A percentile compares a stretch with the other conserved stretches of the same genome.
Evolutionary conservation across 2,113 vertebrate genomes (phyloP).

Genomic region (Mandrillus leucophaeus): DNA sequence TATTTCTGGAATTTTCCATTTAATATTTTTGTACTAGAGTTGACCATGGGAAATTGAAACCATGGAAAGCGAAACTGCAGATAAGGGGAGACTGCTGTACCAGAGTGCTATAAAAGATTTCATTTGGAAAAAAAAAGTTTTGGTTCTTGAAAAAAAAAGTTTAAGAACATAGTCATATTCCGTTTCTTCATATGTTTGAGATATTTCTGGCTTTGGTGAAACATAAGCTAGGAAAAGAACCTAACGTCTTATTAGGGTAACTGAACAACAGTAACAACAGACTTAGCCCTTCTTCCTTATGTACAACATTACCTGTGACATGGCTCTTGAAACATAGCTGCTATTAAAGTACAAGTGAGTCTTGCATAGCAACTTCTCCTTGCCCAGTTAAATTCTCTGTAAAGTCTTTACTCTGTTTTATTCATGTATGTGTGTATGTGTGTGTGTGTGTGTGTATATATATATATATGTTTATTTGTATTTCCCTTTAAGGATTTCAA

Average conservation of each 20-base stretch:
- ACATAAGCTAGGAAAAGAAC: background rate
- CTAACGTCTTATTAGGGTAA: background rate
- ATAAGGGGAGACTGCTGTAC: background rate
- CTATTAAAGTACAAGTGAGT: background rate
- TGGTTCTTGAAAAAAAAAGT: background rate
- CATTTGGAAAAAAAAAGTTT: background rate
- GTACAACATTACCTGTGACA: background rate
- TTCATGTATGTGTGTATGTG: background rate
- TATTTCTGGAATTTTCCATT: background rate
- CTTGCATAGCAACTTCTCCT: background rate
- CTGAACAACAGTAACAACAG: background rate
- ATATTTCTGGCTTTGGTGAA: slow-evolving; percentile 10
- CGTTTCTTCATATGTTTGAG: background rate
- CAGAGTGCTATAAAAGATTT: background rate
- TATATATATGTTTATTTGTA: background rate
- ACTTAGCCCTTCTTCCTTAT: background rate
- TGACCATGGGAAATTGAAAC: background rate
- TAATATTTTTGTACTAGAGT: background rate
- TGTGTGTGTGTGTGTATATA: background rate
- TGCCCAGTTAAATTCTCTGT: background rate
- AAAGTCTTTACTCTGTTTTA: background rate
- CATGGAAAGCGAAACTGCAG: background rate
- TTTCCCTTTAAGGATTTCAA: slow-evolving; percentile 28
- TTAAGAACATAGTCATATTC: background rate
- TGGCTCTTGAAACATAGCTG: background rate